Conservation (phyloP, 2,113 vertebrate species). For the Sturnus vulgaris region DNA sequence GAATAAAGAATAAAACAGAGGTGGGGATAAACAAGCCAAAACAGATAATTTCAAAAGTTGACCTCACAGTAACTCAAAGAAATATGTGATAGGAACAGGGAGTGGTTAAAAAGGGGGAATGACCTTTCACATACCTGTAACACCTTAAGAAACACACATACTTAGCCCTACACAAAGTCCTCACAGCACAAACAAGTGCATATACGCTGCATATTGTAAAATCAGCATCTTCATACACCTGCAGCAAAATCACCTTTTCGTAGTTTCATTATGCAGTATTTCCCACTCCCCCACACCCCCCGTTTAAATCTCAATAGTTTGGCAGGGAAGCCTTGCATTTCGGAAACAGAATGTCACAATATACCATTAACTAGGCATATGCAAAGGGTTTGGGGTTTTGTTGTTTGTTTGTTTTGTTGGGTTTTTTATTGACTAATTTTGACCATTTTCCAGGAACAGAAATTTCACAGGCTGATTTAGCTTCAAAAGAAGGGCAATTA, state of each 20-base stretch:
- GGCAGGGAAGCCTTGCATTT: not conserved
- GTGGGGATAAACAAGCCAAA: not conserved
- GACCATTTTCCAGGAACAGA: constrained; percentile 56
- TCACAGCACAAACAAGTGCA: not conserved
- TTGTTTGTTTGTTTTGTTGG: constrained; percentile 40
- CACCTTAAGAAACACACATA: not conserved
- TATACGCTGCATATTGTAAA: not conserved
- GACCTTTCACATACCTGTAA: not conserved
- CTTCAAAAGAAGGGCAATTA: constrained; percentile 49
- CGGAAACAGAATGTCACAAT: constrained; percentile 37
- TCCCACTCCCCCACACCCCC: not conserved
- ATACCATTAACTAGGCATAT: constrained; percentile 16
- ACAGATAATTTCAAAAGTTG: not conserved
- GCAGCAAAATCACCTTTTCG: constrained; percentile 21
- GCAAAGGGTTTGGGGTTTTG: constrained; percentile 1
- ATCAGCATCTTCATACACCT: constrained; percentile 44
- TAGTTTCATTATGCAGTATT: not conserved
- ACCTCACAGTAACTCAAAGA: not conserved
- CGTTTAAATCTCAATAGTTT: not conserved
- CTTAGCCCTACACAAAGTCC: not conserved
- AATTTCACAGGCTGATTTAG: constrained; percentile 50
- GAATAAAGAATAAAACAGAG: not conserved
- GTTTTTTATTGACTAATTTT: constrained; percentile 51
- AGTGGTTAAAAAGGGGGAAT: not conserved
- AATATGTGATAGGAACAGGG: not conserved